Evolutionary conservation across 2,113 vertebrate species (phyloP), one percentile per base, ranked within the genome.

Genomic region (Piaya cayana): DNA sequence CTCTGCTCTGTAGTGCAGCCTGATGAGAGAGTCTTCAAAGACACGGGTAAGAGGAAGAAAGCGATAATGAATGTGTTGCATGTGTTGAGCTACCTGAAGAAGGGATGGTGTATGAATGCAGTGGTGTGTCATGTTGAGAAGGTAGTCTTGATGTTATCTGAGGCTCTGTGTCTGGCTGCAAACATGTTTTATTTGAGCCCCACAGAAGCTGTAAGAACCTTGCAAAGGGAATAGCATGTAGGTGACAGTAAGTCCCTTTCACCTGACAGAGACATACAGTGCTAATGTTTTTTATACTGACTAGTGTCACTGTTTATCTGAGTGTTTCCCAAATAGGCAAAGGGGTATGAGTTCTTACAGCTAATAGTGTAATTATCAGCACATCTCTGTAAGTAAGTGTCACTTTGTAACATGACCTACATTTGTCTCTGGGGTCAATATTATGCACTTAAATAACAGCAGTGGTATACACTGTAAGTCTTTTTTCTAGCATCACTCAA

Each of bases 1-100:
- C 98, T 99, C 82, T 99, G 99, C 96, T 99, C 99, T 0, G 92
- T 99, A 23, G 98, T 99, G 85, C 99, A 99, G 97, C 98, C 98
- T 0, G 98, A 99, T 9, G 99, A 99, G 84, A 98, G 98, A 23
- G 98, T 98, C 86, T 98, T 99, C 96, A 98, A 98, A 85, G 99
- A 99, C 96, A 99, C 98, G 63, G 99, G 99, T 98, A 94, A 97
- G 97, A 37, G 60, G 67, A 34, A n/a, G 9, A 12, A 27, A 13
- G 34, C 0, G 1, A 27, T 18, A 5, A 29, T 26, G 32, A 60
- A 68, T 36, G 70, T 39, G 4, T 10, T 42, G 12, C 14, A 3
- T 6, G 16, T 30, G n/a, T 56, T n/a, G 49, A 70, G 21, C 3
- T 89, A 32, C 39, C 42, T 67, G 13, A 36, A 32, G 62, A 71